Evolutionary conservation across 1,140 invertebrate genomes (phyloP).

Genomic region (Pemphigus obesinymphae): DNA sequence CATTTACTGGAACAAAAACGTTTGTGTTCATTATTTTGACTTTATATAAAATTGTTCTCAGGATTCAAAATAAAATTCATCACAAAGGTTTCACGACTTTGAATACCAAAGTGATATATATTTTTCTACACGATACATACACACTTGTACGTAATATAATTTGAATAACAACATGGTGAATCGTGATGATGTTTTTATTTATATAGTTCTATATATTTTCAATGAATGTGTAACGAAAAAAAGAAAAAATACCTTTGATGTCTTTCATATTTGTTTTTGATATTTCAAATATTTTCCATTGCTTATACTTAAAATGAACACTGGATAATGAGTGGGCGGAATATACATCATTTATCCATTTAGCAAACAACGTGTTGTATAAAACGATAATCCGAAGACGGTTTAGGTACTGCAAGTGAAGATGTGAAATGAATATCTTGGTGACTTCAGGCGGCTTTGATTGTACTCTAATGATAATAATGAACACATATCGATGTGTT

Average conservation of each 20-base stretch:
- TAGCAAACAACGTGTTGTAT: no score
- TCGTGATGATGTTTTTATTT: neutral
- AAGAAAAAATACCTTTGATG: neutral
- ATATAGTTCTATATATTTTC: no score
- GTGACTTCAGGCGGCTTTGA: neutral
- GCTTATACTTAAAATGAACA: no score
- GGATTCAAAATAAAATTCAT: neutral
- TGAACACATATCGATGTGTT: neutral
- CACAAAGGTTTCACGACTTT: neutral
- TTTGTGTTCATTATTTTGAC: constrained; percentile 3
- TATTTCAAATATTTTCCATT: neutral
- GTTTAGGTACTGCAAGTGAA: no score
- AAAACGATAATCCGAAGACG: no score
- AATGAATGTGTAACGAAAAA: no score
- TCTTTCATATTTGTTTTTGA: neutral
- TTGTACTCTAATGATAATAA: neutral
- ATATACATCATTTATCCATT: no score
- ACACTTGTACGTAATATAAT: neutral
- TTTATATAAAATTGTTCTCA: neutral
- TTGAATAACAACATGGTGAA: neutral
- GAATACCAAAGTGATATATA: neutral
- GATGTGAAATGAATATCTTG: neutral
- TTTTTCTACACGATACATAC: neutral
- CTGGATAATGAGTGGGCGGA: no score
- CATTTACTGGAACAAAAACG: neutral